These are phyloP conservation scores for Metacarcinus magister DNA, from an alignment of 2,888 invertebrate species.

Conservation along the genomic window DNA sequence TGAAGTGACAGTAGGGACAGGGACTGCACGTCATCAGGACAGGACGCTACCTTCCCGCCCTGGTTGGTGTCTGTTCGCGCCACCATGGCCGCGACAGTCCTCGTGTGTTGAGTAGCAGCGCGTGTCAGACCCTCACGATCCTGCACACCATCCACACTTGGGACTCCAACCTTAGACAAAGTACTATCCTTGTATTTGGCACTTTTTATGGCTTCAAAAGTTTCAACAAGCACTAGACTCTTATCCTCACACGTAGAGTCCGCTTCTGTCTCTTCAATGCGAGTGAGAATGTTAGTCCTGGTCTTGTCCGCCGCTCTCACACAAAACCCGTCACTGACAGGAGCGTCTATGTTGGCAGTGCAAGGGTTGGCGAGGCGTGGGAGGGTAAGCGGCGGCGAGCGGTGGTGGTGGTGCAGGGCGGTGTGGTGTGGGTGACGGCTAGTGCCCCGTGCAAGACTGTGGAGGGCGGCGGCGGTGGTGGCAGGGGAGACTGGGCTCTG, in stretches of 20 bases:
- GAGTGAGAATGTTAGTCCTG: neutral
- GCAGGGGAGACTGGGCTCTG: conserved; percentile 60
- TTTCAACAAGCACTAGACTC: neutral
- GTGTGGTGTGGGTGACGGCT: conserved; percentile 64
- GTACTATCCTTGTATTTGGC: conserved; percentile 1
- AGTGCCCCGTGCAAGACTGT: conserved; percentile 76
- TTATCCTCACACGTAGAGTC: conserved; percentile 29
- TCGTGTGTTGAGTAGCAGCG: neutral
- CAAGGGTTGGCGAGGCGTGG: neutral
- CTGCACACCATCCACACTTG: conserved; percentile 22
- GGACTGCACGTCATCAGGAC: conserved; percentile 67
- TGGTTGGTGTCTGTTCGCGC: conserved; percentile 69
- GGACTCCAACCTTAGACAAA: neutral
- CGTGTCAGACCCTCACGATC: neutral
- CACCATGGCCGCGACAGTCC: conserved; percentile 61
- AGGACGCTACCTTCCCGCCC: conserved; percentile 69
- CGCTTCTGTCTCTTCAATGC: conserved; percentile 26
- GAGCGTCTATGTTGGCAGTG: neutral
- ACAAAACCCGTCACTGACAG: neutral
- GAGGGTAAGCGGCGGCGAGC: conserved; percentile 46
- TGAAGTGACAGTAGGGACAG: conserved; percentile 56
- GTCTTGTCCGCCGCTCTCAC: neutral
- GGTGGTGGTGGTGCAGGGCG: conserved; percentile 63
- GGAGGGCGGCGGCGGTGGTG: conserved; percentile 51
- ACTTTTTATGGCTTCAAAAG: neutral